A percentile compares a stretch with the other conserved stretches of the same genome.
Conservation (phyloP, 2,797 vertebrate species). For the Phoxinus dragarum region DNA sequence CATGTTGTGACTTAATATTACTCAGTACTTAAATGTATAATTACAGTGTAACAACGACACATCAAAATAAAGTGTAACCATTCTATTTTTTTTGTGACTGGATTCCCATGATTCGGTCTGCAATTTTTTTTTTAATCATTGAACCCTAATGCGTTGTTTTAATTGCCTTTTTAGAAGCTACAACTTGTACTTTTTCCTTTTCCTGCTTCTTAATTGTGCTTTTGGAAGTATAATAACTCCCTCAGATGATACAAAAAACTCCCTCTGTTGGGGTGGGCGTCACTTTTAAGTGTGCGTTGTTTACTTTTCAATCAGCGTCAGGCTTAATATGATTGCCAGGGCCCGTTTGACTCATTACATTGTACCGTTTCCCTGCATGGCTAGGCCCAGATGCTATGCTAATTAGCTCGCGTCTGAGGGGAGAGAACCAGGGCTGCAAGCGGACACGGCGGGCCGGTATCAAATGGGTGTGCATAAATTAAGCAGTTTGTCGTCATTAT, state of each 20-base stretch:
- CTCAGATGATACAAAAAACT: conserved; percentile 1
- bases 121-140: background rate
- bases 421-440: conserved; percentile 68
- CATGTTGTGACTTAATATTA: too few species aligned
- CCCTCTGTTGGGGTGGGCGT: conserved; percentile 14
- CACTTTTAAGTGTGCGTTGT: conserved; percentile 48
- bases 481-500: conserved; percentile 62
- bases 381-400: conserved; percentile 65
- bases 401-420: conserved; percentile 71
- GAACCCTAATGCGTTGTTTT: background rate
- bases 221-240: conserved; percentile 1
- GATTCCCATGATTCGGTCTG: background rate
- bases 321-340: conserved; percentile 62
- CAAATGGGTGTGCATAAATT: conserved; percentile 73
- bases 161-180: conserved; percentile 49
- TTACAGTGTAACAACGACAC: too few species aligned
- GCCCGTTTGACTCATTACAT: conserved; percentile 63
- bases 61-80: too few species aligned
- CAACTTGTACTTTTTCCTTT: background rate
- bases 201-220: background rate
- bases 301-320: conserved; percentile 62
- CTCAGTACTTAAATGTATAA: too few species aligned
- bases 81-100: background rate
- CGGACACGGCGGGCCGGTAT: conserved; percentile 67
- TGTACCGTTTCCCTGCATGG: conserved; percentile 60